Evolutionary conservation across 2,113 vertebrate genomes (phyloP).

Genomic region (Pseudopodoces humilis): DNA sequence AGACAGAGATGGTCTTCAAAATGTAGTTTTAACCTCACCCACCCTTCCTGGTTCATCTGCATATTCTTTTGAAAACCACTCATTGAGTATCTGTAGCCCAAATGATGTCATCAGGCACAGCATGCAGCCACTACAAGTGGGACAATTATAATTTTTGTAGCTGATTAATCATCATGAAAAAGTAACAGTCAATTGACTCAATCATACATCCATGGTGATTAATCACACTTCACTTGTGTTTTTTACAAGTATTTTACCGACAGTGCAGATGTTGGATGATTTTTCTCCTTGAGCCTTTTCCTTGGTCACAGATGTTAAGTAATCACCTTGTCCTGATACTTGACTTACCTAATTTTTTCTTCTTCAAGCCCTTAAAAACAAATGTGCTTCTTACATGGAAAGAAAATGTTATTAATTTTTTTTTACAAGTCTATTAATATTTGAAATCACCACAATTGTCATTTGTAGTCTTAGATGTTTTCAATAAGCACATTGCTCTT

Average conservation of each 20-base stretch:
- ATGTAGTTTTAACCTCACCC: conserved; percentile 68
- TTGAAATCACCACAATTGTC: conserved; percentile 61
- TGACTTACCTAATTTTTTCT: conserved; percentile 75
- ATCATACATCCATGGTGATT: conserved; percentile 86
- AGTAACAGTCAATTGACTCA: conserved; percentile 87
- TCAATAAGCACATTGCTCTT: conserved; percentile 38
- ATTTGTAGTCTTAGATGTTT: conserved; percentile 63
- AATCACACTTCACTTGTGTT: conserved; percentile 86
- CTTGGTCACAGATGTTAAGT: conserved; percentile 85
- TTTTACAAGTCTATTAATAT: conserved; percentile 69
- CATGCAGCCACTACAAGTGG: conserved; percentile 83
- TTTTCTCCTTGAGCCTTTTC: conserved; percentile 80
- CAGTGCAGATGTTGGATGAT: conserved; percentile 81
- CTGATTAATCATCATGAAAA: conserved; percentile 88
- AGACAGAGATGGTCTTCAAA: conserved; percentile 65
- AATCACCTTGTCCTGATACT: conserved; percentile 80
- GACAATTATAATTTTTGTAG: conserved; percentile 88
- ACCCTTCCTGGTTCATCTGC: conserved; percentile 70
- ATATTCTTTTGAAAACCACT: conserved; percentile 83
- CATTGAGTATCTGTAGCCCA: conserved; percentile 80
- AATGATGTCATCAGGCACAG: conserved; percentile 85
- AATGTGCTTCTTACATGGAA: conserved; percentile 66
- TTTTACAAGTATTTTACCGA: conserved; percentile 81
- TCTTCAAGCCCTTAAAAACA: conserved; percentile 64
- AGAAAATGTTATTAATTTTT: conserved; percentile 67